phyloP scores from a whole-genome alignment of 2,888 invertebrate genomes.

The Parthenolecanium corni region DNA sequence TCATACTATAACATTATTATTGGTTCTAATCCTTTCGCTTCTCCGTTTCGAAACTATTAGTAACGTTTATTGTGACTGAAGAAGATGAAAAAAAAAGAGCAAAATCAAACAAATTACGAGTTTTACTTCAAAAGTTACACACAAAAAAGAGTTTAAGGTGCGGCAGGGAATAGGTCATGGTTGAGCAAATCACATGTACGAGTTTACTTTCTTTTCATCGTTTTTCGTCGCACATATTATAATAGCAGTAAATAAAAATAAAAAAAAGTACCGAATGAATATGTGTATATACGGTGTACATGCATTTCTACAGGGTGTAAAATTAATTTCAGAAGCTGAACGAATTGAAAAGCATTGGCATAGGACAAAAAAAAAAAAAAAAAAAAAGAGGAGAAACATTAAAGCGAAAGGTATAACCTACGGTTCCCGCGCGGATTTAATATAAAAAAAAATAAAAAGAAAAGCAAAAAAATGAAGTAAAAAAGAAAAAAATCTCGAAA shows the following conservation, averaged over 20 bases:
- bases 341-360: conserved; percentile 21
- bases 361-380: conserved; percentile 10
- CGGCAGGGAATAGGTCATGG: conserved; percentile 22
- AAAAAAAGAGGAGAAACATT: too few relatives aligned
- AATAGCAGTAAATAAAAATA: neutral
- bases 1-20: too few relatives aligned
- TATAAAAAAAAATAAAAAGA: conserved; percentile 6
- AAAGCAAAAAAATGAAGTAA: conserved; percentile 2
- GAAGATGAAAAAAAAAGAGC: neutral
- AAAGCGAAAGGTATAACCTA: conserved; percentile 19
- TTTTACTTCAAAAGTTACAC: conserved; percentile 13
- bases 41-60: too few relatives aligned
- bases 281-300: conserved; percentile 4
- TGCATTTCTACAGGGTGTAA: conserved; percentile 23
- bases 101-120: conserved; percentile 7
- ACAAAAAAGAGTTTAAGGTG: neutral
- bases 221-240: conserved; percentile 2
- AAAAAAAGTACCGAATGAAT: neutral
- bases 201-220: conserved; percentile 7
- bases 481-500: conserved; percentile 13
- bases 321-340: conserved; percentile 26
- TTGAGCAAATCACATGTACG: conserved; percentile 22
- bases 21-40: too few relatives aligned
- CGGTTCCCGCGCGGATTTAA: conserved; percentile 23
- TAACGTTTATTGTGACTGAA: too few relatives aligned